Conservation (phyloP, 2,797 vertebrate genomes). For the Hippocampus kuda region DNA sequence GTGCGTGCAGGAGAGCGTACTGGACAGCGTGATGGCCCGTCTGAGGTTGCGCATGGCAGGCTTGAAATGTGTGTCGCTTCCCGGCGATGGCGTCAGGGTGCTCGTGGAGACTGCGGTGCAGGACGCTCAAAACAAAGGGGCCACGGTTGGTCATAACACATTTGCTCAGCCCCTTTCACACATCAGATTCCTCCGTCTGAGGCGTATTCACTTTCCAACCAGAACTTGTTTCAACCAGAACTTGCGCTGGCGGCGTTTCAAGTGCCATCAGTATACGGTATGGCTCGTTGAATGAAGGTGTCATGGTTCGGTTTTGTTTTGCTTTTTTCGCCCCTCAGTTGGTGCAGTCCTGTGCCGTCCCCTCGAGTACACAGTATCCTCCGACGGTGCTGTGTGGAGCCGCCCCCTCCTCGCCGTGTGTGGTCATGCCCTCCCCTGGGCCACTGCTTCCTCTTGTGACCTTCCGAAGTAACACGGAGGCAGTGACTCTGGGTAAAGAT, state of each 20-base stretch:
- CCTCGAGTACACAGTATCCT: conserved; percentile 62
- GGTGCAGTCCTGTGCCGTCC: conserved; percentile 60
- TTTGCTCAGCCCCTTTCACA: no score
- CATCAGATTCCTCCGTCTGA: no score
- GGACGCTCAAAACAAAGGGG: conserved; percentile 73
- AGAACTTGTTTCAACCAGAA: no score
- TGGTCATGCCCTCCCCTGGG: conserved; percentile 66
- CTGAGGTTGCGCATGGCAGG: conserved; percentile 60
- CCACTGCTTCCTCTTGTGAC: conserved; percentile 74
- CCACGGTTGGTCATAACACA: conserved; percentile 59
- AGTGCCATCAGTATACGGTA: neutral
- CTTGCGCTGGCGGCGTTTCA: no score
- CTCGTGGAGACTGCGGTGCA: conserved; percentile 59
- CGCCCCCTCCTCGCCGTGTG: conserved; percentile 67
- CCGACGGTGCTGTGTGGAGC: conserved; percentile 74
- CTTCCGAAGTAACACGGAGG: conserved; percentile 78
- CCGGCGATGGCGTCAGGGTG: conserved; percentile 37
- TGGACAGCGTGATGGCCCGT: conserved; percentile 53
- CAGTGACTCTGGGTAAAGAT: conserved; percentile 65
- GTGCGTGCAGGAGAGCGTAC: conserved; percentile 74
- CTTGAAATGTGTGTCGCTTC: conserved; percentile 62
- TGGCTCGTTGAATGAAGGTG: neutral
- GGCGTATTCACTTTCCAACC: no score
- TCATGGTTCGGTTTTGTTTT: neutral
- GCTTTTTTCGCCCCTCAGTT: conserved; percentile 54